Evolutionary conservation across 2,797 vertebrate genomes (phyloP), one percentile per base, ranked within the genome.

Genomic region (Zenarchopterus dispar): DNA sequence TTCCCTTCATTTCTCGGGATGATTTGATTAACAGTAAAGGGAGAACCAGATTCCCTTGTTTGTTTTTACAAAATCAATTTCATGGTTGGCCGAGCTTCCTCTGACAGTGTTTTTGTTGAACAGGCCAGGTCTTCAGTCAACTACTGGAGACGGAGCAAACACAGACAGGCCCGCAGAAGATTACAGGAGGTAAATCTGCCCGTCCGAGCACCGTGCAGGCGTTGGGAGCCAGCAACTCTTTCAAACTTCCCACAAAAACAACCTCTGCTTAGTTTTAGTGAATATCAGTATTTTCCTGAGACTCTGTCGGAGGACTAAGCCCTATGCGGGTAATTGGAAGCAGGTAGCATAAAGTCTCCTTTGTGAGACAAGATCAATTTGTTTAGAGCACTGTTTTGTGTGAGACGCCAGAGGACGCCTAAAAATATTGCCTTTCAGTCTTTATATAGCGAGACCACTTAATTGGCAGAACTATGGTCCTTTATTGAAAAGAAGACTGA

Each of bases 1-100:
- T 94, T 94, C 91, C 89, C 86, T 91, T 91, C 93, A 90, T 95
- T 94, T 94, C 94, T 94, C 82, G 93, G 94, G 96, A 95, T 97
- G 93, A 97, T 96, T 97, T 98, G 95, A 96, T 96, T 96, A 96
- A 94, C 93, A 92, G 94, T 94, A 86, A n/a, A 66, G 92, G 92
- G 93, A 90, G 91, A 94, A 97, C 95, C 92, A 94, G 94, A 96
- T 90, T 89, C 84, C 80, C 85, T 88, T 96, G 96, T 95, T 96
- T 98, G 95, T 96, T 97, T 96, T 96, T 97, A 96, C 95, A 97
- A 96, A 98, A 97, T 96, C 96, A 97, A 98, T 98, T 98, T 98
- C 96, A 98, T 94, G 96, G 92, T 92, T 94, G 95, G 92, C 91
- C 94, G 93, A 91, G 81, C 93, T 94, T 94, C 96, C 94, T 90